Base-by-base conservation (phyloP, 2,113 vertebrate species). In the Nasalis larvatus region DNA sequence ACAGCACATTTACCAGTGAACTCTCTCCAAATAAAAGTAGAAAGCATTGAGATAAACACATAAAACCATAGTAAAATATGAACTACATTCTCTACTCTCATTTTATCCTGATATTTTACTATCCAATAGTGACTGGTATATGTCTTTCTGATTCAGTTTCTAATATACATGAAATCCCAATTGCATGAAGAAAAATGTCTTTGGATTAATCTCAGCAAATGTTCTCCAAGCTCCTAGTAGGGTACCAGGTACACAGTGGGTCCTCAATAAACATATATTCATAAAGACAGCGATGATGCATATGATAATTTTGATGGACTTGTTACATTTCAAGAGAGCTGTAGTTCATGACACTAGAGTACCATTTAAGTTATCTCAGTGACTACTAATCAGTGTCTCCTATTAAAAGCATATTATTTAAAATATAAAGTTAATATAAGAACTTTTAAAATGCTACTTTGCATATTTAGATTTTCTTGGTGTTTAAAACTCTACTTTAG, bases 351-450 rank as follows among this genome's bases (percentile, higher is more conserved):
- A 87, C 37, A 73, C 20, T 58, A 77, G 10, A 60, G 30, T 73
- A 81, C 7, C 13, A 45, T 81, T 86, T 54, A 89, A 56, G 9
- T 93, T 77, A 71, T 91, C 30, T 76, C 60, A 94, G 7, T 93
- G 71, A 45, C 58, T 97, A 76, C 37, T 58, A 35, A 73, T 76
- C 23, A 63, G 10, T 86, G n/a, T 58, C n/a, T 77, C 27, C 63
- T 58, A 82, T 37, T 84, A 69, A 96, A 58, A 81, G 9, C 68
- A 78, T 60, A 60, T 14, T 86, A 4, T 54, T 89, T 86, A 81
- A 77, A 95, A 91, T n/a, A 93, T 87, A 87, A 86, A 80, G 42
- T 63, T 84, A 91, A 47, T 47, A 9, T 56, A 85, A 91, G 45
- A 21, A 60, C 11, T 21, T 86, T 71, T 86, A 69, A 69, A 96